Conservation (phyloP, 64 coral and sea anemone genomes). For the Porites lutea region DNA sequence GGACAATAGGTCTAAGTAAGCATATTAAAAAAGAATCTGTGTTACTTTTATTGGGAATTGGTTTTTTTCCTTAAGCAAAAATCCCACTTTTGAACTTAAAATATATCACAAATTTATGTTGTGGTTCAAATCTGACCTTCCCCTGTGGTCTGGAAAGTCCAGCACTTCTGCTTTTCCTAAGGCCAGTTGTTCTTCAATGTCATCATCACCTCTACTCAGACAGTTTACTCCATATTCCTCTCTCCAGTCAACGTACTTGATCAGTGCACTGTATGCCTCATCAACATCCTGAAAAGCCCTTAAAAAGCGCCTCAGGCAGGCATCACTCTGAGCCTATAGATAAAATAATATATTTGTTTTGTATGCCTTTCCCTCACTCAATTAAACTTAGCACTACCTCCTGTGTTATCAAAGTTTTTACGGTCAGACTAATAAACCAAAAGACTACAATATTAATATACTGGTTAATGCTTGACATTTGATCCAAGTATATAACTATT, state of each 20-base stretch:
- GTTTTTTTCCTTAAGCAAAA: no score
- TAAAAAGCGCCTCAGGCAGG: slow-evolving; percentile 88
- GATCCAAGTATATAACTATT: no score
- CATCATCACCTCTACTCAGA: slow-evolving; percentile 77
- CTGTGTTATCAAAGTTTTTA: no score
- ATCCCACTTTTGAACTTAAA: no score
- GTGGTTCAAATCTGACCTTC: slow-evolving; percentile 44
- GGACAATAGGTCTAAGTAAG: slow-evolving; percentile 75
- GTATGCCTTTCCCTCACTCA: no score
- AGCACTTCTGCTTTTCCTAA: slow-evolving; percentile 84
- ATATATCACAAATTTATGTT: no score
- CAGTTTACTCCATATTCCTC: slow-evolving; percentile 91
- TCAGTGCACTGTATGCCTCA: slow-evolving; percentile 72
- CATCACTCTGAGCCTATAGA: slow-evolving; percentile 89
- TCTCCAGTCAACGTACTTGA: slow-evolving; percentile 95
- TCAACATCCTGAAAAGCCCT: slow-evolving; percentile 90
- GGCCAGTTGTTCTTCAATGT: slow-evolving; percentile 79
- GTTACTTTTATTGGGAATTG: no score
- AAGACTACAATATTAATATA: no score
- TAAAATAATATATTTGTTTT: not conserved
- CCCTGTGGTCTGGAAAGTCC: slow-evolving; percentile 73
- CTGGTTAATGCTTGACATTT: no score
- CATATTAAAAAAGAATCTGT: not conserved
- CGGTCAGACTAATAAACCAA: no score
- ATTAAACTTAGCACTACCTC: no score